Evolutionary conservation across 2,797 vertebrate genomes (phyloP).

Genomic region (Artibeus jamaicensis): DNA sequence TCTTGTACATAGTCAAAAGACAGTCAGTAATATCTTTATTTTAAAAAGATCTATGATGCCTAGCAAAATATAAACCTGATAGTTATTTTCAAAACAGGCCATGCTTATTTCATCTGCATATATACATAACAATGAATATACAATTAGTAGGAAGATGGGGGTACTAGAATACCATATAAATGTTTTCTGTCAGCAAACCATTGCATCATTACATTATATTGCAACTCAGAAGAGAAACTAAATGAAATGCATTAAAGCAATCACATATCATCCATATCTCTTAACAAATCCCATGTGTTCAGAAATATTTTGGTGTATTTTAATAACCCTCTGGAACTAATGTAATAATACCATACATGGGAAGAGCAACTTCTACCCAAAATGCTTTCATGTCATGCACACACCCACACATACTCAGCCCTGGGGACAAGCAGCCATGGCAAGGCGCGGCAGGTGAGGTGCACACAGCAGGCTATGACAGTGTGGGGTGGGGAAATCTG

Average conservation of each 20-base stretch:
- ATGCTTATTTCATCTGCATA: not conserved
- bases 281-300: not conserved
- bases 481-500: slow-evolving; percentile 73
- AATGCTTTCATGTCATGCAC: slow-evolving; percentile 30
- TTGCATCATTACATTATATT: not conserved
- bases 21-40: slow-evolving; percentile 5
- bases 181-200: slow-evolving; percentile 14
- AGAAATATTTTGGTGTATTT: not conserved
- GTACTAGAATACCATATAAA: not conserved
- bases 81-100: not conserved
- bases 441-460: not conserved
- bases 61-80: not conserved
- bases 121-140: not conserved
- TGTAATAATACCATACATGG: not conserved
- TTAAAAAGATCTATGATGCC: not conserved
- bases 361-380: not conserved
- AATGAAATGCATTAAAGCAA: slow-evolving; percentile 56
- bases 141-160: not conserved
- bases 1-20: not conserved
- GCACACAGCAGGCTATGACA: slow-evolving; percentile 47
- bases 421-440: not conserved
- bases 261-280: not conserved
- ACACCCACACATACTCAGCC: not conserved
- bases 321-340: not conserved
- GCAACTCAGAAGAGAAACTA: slow-evolving; percentile 31